These are phyloP conservation scores for Zaprionus tsacasi DNA, from an alignment of 1,140 invertebrate species.

Conservation along the genomic window DNA sequence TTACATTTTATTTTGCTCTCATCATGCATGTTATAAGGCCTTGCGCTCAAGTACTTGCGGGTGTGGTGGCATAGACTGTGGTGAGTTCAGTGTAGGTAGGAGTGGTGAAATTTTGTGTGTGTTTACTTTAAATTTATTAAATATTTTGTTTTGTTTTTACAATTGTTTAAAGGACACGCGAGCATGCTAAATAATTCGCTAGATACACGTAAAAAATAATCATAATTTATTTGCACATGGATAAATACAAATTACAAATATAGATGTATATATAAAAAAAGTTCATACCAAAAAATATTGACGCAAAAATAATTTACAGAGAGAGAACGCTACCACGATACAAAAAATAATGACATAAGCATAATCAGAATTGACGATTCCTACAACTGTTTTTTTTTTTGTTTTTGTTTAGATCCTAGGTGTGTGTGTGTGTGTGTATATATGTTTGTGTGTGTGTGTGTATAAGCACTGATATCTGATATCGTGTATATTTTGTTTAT, in stretches of 20 bases:
- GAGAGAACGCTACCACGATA: constrained; percentile 56
- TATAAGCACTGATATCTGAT: constrained; percentile 72
- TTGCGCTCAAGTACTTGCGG: constrained; percentile 77
- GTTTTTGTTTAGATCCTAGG: constrained; percentile 26
- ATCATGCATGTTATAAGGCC: constrained; percentile 77
- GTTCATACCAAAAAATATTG: constrained; percentile 63
- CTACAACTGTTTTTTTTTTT: constrained; percentile 31
- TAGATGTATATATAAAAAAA: constrained; percentile 61
- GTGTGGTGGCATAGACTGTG: constrained; percentile 34
- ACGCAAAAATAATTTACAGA: constrained; percentile 71
- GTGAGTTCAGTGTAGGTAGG: constrained; percentile 16
- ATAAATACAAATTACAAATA: constrained; percentile 81
- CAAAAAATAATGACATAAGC: constrained; percentile 49
- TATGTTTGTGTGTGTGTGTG: constrained; percentile 35
- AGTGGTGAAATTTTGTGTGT: constrained; percentile 42
- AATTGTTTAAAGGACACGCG: constrained; percentile 11
- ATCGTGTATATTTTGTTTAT: constrained; percentile 58
- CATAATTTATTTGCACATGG: constrained; percentile 79
- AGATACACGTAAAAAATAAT: constrained; percentile 69
- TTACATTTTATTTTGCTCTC: constrained; percentile 44
- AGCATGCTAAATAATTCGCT: constrained; percentile 64
- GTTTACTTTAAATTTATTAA: constrained; percentile 45
- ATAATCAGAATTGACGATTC: constrained; percentile 57
- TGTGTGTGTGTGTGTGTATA: constrained; percentile 33
- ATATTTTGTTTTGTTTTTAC: constrained; percentile 26